Evolutionary conservation across 1,140 invertebrate species (phyloP), one percentile per base, ranked within the genome.

Genomic region (Drosophila repletoides): DNA sequence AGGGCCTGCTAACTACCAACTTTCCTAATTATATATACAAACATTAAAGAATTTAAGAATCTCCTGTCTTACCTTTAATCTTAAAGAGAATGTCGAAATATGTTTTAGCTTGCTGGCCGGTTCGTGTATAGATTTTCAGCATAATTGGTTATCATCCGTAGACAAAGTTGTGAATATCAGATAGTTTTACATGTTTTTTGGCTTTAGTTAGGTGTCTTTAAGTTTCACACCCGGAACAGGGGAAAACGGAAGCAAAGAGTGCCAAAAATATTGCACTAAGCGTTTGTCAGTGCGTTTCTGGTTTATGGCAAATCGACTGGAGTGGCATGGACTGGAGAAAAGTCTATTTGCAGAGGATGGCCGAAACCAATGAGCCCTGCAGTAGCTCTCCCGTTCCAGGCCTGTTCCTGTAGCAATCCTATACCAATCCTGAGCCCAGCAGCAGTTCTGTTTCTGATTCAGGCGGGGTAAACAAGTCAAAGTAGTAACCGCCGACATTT

Each of bases 281-380:
- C 43, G 45, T 58, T 66, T 22, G 53, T 59, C 63, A 55, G 17
- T 41, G 61, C 31, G 52, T 46, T 58, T 46, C 52, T 65, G 60
- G 31, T 64, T 26, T 31, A 66, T n/a, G 29, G 65, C 56, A 61
- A 68, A 61, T 61, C 56, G 65, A 48, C 19, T 63, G 46, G 34
- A 43, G 52, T 41, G 33, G 28, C n/a, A 61, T 61, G 48, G 65
- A 48, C 19, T 63, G 46, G 34, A 43, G 52, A 33, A 26, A 22
- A 63, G 66, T 69, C 59, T 56, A 69, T 69, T 69, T 69, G 51
- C 60, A 36, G 48, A 46, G 34, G 60, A 33, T 65, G 60, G 43
- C 60, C 58, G 26, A 33, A 69, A 55, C 59, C 66, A 69, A 69
- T 69, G 66, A 64, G 60, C 60, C 66, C 66, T 67, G 64, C 45